Evolutionary conservation across 2,797 vertebrate genomes (phyloP), one percentile per base, ranked within the genome.

Genomic region (Prionace glauca): DNA sequence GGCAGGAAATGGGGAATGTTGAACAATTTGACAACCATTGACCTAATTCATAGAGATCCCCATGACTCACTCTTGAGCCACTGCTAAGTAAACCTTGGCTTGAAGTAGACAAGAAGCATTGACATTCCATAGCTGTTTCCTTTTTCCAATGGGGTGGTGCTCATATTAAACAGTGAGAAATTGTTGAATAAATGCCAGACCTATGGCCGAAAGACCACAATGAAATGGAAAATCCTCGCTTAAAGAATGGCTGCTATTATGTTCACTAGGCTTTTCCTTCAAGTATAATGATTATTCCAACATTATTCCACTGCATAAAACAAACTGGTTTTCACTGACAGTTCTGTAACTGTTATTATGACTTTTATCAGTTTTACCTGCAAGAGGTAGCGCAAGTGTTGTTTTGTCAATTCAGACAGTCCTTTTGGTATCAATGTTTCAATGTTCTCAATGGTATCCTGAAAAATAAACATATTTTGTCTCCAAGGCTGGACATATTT

Each of bases 361-460:
- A 36, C n/a, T 9, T 4, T 16, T 50, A 1, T 9, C 24, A 20
- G 10, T 16, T 36, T 36, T 96, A 99, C 99, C 98, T 99, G 98
- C 56, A 99, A 97, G 96, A 99, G 98, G 96, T 99, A 99, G 95
- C 99, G 98, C 97, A 99, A 99, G 96, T 99, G 99, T 96, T 99
- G 99, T 97, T 99, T 99, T 96, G 99, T 99, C 96, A 98, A 98
- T 96, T 99, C 99, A 24, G 98, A 98, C 96, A 98, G 96, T 97
- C 98, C 99, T 98, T 98, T 99, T 1, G 99, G 99, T 96, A 99
- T 98, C 96, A 99, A 96, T 84, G 97, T 96, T 97, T 99, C 99
- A 96, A 99, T 97, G 95, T 99, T 98, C 96, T 99, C 98, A 93
- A 95, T 96, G 41, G 41, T 32, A 32, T 2, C 93, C 93, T 95